Evolutionary conservation across 2,888 invertebrate genomes (phyloP), one percentile per base, ranked within the genome.

Genomic region (Clitarchus hookeri): DNA sequence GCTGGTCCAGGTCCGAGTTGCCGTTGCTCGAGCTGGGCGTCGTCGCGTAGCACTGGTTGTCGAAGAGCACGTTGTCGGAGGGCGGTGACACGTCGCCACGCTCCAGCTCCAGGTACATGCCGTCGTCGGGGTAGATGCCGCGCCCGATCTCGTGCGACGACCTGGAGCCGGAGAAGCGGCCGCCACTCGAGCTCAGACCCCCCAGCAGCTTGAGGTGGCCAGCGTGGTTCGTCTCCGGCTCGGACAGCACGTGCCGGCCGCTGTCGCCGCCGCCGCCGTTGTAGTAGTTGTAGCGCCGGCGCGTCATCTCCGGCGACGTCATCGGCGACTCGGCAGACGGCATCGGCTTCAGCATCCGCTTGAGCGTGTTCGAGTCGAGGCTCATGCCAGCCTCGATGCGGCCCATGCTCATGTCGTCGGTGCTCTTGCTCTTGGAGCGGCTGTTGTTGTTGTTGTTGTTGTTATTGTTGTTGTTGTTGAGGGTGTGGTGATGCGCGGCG

Each of bases 1-100:
- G 95, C 90, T 95, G 94, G 91, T 97, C 97, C 91, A 97, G 96
- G 92, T 97, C 97, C 65, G 97, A 97, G 92, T 97, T 97, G 86
- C 97, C 97, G 90, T 97, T 97, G 91, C 97, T 97, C 85, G 98
- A 97, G 90, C 97, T 97, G 25, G 98, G 98, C 78, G 98, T 98
- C 82, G 98, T 98, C 54, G 98, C 98, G 92, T 98, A 98, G 93
- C 98, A 98, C 91, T 97, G 97, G 93, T 98, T 97, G 94, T 98
- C 98, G 91, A 98, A 98, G 93, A 97, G 96, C 88, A 97, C 97
- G 92, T 97, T 97, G 92, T 98, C 98, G 85, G 98, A 98, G 6
- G 98, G 97, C 85, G 98, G 98, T 0, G 97, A 97, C 88, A 93
- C 92, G 89, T 94, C 94, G 86, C 94, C 91, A 0, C 96, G 93